Evolutionary conservation across 1,140 invertebrate species (phyloP).

Genomic region (Zaprionus taronus): DNA sequence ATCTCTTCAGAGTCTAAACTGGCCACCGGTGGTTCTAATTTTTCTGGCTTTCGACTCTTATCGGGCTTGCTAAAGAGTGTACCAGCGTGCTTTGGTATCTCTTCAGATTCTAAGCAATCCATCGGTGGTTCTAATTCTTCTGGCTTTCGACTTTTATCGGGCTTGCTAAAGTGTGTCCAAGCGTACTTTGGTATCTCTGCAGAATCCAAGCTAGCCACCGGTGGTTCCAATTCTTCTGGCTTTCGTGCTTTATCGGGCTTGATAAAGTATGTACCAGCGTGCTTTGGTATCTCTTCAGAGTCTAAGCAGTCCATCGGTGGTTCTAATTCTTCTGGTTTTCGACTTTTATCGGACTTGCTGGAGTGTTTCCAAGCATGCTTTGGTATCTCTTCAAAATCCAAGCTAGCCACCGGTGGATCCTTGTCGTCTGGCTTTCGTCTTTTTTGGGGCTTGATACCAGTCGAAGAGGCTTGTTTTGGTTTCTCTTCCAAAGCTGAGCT

Average conservation of each 20-base stretch:
- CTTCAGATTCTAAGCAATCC: neutral
- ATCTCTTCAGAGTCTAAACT: neutral
- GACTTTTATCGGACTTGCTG: no score
- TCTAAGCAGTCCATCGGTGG: no score
- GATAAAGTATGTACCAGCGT: no score
- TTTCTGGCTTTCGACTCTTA: no score
- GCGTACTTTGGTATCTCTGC: neutral
- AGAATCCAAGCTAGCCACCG: neutral
- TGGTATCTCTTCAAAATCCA: no score
- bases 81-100: neutral
- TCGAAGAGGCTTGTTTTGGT: no score
- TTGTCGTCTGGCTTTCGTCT: no score
- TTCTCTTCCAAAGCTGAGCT: neutral
- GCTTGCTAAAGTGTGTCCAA: neutral
- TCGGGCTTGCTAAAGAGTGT: neutral
- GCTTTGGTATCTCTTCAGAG: neutral
- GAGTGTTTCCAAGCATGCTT: no score
- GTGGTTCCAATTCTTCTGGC: neutral
- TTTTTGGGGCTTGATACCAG: no score
- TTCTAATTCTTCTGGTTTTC: no score
- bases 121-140: neutral
- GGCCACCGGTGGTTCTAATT: neutral
- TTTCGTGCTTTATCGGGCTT: neutral
- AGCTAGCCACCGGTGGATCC: no score
- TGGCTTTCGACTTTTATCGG: no score